These are phyloP conservation scores for Episyrphus balteatus DNA, from an alignment of 1,140 invertebrate species.

Conservation along the genomic window DNA sequence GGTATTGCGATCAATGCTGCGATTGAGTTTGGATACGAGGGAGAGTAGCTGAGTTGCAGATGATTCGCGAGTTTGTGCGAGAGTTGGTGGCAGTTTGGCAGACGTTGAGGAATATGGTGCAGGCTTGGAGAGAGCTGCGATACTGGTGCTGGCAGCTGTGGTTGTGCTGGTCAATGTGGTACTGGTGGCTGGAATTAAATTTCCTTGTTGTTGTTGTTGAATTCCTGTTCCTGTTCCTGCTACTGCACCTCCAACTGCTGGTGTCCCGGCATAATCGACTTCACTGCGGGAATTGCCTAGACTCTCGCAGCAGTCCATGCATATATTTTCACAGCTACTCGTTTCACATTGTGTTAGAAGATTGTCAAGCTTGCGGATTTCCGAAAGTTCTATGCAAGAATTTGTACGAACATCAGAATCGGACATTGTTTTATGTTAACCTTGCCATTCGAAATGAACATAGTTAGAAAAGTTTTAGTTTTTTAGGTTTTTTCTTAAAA, in stretches of 20 bases:
- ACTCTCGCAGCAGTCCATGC: slow-evolving; percentile 4
- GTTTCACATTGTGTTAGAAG: slow-evolving; percentile 25
- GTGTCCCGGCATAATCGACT: background rate
- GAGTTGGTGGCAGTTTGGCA: background rate
- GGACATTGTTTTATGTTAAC: too few relatives aligned
- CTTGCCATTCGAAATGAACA: too few relatives aligned
- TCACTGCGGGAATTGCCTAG: background rate
- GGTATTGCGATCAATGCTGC: background rate
- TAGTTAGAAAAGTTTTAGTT: too few relatives aligned
- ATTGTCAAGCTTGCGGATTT: slow-evolving; percentile 28
- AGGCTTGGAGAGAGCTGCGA: background rate
- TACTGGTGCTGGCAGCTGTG: background rate
- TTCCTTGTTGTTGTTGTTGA: background rate
- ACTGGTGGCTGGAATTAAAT: background rate
- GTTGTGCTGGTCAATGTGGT: background rate
- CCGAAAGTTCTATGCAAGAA: slow-evolving; percentile 24
- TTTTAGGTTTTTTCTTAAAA: too few relatives aligned
- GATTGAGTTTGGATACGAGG: background rate
- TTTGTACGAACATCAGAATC: slow-evolving; percentile 4
- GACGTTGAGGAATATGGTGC: background rate
- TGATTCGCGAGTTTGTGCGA: background rate
- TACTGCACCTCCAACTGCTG: background rate
- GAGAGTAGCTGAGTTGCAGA: background rate
- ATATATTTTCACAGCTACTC: slow-evolving; percentile 10
- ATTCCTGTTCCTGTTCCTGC: background rate